Conservation (phyloP, 2,113 vertebrate genomes). For the Ancistrus triradiatus region DNA sequence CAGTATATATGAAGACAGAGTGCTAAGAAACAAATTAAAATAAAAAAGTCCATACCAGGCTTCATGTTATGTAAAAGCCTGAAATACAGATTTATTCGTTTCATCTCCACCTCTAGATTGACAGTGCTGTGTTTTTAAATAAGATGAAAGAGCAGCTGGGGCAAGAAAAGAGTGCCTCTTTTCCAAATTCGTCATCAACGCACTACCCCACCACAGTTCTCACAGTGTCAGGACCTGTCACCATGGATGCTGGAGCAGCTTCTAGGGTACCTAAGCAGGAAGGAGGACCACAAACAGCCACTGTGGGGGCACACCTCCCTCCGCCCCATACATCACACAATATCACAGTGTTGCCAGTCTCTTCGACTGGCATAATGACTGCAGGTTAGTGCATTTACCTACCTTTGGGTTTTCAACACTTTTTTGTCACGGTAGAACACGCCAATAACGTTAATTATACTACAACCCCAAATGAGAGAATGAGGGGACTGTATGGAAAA, state of each 20-base stretch:
- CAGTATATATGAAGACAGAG: no score
- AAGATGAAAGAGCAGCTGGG: conserved; percentile 95
- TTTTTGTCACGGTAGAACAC: no score
- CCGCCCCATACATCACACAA: conserved; percentile 90
- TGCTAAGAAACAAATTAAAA: no score
- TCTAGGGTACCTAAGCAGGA: conserved; percentile 78
- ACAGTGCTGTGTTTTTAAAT: conserved; percentile 98
- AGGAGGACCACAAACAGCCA: conserved; percentile 54
- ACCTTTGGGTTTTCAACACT: no score
- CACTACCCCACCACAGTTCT: conserved; percentile 82
- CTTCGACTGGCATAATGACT: conserved; percentile 92
- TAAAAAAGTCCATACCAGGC: no score
- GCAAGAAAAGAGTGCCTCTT: conserved; percentile 81
- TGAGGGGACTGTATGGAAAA: no score
- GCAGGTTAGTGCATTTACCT: conserved; percentile 69
- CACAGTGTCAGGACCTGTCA: conserved; percentile 79
- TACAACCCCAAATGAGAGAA: no score
- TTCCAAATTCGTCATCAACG: conserved; percentile 68
- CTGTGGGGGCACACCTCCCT: conserved; percentile 80
- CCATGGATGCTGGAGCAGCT: conserved; percentile 64
- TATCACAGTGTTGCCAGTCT: conserved; percentile 91
- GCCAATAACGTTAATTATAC: no score
- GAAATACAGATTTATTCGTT: conserved; percentile 40
- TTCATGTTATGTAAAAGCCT: no score
- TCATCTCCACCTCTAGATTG: conserved; percentile 72